phyloP scores from a whole-genome alignment of 2,797 vertebrate species.

The Australoheros facetus region DNA sequence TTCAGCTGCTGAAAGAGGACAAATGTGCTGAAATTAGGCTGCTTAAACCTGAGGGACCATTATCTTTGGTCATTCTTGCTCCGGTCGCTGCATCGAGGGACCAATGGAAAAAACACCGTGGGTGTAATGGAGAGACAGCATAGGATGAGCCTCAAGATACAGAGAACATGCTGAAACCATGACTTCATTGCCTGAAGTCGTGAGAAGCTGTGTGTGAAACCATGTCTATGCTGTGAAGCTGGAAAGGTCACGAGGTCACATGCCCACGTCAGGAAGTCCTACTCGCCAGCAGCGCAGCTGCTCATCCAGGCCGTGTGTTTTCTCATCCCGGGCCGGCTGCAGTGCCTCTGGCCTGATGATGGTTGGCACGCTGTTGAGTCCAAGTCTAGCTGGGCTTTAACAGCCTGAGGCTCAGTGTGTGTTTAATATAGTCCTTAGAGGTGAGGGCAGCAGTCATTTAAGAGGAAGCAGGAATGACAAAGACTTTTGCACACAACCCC shows the following conservation, averaged over 20 bases:
- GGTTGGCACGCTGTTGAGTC: background rate
- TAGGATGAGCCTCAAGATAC: background rate
- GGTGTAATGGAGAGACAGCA: accelerated
- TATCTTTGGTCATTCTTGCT: background rate
- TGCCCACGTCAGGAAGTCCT: background rate
- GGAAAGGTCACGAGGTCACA: background rate
- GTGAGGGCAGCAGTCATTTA: background rate
- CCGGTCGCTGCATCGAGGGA: background rate
- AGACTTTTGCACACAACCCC: background rate
- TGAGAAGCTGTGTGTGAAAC: too few relatives aligned
- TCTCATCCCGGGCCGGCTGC: background rate
- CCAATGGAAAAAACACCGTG: background rate
- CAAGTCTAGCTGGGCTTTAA: background rate
- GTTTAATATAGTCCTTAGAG: background rate
- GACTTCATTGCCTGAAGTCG: background rate
- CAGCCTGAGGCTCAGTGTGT: background rate
- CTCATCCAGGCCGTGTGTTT: too few relatives aligned
- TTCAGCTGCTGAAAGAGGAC: background rate
- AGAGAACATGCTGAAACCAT: background rate
- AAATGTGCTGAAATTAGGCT: background rate
- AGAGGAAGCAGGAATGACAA: background rate
- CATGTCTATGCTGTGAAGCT: background rate
- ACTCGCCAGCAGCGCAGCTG: background rate
- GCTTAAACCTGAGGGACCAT: background rate
- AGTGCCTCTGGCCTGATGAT: background rate